Evolutionary conservation across 2,113 vertebrate species (phyloP), one percentile per base, ranked within the genome.

Genomic region (Acrocephalus kingi): DNA sequence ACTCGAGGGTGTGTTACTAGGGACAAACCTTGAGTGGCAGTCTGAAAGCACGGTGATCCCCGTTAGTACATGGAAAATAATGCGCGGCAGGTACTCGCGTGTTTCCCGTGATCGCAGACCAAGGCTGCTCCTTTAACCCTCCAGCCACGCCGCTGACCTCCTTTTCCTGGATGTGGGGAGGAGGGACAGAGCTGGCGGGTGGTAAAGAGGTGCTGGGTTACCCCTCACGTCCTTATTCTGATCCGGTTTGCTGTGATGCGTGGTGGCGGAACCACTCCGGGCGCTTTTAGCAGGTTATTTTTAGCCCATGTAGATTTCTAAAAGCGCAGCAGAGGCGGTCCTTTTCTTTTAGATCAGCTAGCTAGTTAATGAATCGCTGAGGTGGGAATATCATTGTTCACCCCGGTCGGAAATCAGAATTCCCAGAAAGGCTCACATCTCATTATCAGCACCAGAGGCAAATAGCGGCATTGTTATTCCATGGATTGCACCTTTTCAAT

Each of bases 181-280:
- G 58, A 81, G 66, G 45, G 22, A 6, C 12, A 8, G 64, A 33
- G 72, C 68, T 31, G 63, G 1, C 0, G 77, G 3, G 15, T 3
- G 76, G 14, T 2, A 7, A 23, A 18, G 4, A 46, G 52, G 10
- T 22, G 64, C 77, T 13, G 56, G 55, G 39, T 58, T n/a, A 15
- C 68, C 54, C 5, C 37, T 11, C 0, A 2, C 0, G 18, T 31
- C 46, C 21, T 41, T 28, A 2, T 27, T 21, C 45, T 6, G 22
- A 2, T 9, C 56, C 5, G 5, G 1, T 35, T 86, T 15, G 4
- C 45, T 3, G 39, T 1, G 39, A 28, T 68, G 12, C 9, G 27
- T 11, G 45, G 21, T 6, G n/a, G 33, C 9, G 39, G 18, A 17
- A 20, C 19, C 31, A 12, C 63, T 9, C 63, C 6, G 1, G 0